phyloP scores from a whole-genome alignment of 2,113 vertebrate species.

The Eulemur macaco region DNA sequence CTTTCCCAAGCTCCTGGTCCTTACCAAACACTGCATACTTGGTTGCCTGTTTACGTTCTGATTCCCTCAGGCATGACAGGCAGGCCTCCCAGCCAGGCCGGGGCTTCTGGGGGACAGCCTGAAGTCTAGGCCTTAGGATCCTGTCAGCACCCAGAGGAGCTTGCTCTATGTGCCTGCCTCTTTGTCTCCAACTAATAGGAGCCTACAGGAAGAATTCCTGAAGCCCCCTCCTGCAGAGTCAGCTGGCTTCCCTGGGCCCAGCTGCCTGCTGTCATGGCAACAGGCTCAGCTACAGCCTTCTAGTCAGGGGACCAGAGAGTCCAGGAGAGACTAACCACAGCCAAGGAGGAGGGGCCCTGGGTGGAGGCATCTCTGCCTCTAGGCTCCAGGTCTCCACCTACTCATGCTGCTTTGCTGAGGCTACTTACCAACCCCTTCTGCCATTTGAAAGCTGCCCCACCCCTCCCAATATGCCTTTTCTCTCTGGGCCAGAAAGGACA shows the following conservation, averaged over 20 bases:
- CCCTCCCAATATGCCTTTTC: background rate
- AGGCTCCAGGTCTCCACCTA: background rate
- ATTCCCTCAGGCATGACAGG: background rate
- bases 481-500: constrained; percentile 35
- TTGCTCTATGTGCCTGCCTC: background rate
- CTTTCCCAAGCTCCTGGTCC: constrained; percentile 1
- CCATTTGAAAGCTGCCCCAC: background rate
- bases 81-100: background rate
- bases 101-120: background rate
- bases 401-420: background rate
- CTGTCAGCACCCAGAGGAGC: background rate
- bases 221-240: constrained; percentile 53
- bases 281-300: constrained; percentile 59
- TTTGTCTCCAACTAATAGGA: constrained; percentile 67
- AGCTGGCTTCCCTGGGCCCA: constrained; percentile 64
- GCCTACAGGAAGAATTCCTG: constrained; percentile 54
- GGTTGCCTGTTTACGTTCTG: background rate
- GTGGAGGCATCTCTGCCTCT: background rate
- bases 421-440: constrained; percentile 5
- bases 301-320: constrained; percentile 44
- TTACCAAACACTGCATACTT: background rate
- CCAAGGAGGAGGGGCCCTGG: background rate
- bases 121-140: background rate
- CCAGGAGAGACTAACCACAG: constrained; percentile 15
- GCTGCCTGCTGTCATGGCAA: constrained; percentile 74